phyloP scores from a whole-genome alignment of 2,797 vertebrate genomes.

The Florisuga fusca region DNA sequence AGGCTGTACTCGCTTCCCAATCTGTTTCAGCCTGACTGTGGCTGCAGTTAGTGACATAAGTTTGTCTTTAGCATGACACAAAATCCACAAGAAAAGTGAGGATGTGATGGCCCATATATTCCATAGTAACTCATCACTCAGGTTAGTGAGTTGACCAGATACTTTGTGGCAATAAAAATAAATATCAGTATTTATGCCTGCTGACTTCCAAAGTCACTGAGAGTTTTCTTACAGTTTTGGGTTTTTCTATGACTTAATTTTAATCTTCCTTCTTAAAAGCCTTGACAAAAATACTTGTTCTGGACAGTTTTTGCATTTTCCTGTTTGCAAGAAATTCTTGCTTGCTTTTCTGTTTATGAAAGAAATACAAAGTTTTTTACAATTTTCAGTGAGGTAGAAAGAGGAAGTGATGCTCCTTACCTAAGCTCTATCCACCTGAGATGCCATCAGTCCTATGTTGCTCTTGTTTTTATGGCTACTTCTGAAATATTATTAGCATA shows the following conservation, averaged over 20 bases:
- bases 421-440: neutral
- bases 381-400: neutral
- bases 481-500: neutral
- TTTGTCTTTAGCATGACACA: neutral
- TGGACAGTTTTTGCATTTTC: neutral
- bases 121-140: neutral
- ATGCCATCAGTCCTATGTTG: neutral
- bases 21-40: neutral
- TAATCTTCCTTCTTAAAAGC: neutral
- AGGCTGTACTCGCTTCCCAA: neutral
- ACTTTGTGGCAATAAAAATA: neutral
- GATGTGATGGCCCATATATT: neutral
- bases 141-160: neutral
- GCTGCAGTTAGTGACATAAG: neutral
- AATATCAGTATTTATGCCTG: neutral
- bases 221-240: neutral
- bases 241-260: neutral
- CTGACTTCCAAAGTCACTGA: neutral
- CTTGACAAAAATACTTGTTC: neutral
- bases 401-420: neutral
- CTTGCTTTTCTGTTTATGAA: neutral
- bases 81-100: neutral
- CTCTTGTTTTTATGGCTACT: neutral
- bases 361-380: neutral
- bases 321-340: neutral